Evolutionary conservation across 2,797 vertebrate genomes (phyloP), one percentile per base, ranked within the genome.

Genomic region (Schizopygopsis malacanthus): DNA sequence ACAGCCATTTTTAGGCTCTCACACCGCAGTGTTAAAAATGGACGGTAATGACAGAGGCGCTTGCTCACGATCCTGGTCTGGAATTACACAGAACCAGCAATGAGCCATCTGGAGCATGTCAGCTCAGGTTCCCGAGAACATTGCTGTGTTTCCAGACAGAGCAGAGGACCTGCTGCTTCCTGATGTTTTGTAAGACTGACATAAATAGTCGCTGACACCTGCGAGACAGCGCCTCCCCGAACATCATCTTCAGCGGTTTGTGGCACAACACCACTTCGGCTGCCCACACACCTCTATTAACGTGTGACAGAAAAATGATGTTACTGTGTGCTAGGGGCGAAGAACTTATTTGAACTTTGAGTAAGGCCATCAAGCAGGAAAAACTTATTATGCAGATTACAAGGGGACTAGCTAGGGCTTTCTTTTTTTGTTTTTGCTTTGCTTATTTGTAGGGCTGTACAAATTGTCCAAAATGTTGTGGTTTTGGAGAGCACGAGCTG

Each of bases 51-150:
- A 85, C 80, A 63, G 80, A 37, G 87, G 52, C 9, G 2, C 33
- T 65, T 33, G 33, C 63, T 43, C 47, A 12, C 37, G 25, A 73
- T 20, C 41, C 80, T 79, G 73, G 85, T 87, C 79, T 82, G 67
- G 69, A 82, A 52, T 69, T 56, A 25, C 22, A 37, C 50, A 47
- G 81, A 87, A 84, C 65, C 65, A 83, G 89, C 76, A 85, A 84
- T 84, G 82, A 81, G 81, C 80, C 61, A 85, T 85, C 76, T 87
- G 80, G 80, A 63, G 33, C 3, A n/a, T 18, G 75, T 80, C 79
- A 83, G 50, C 71, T 70, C 37, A 47, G 11, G 41, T 76, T 76
- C 52, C 39, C 1, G 54, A 67, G 65, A 59, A 85, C 41, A 70
- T 41, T 13, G 72, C 18, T 7, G 25, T 33, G 28, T 25, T 79